phyloP scores from a whole-genome alignment of 2,888 invertebrate species.

The Drosophila hawaiiensis region DNA sequence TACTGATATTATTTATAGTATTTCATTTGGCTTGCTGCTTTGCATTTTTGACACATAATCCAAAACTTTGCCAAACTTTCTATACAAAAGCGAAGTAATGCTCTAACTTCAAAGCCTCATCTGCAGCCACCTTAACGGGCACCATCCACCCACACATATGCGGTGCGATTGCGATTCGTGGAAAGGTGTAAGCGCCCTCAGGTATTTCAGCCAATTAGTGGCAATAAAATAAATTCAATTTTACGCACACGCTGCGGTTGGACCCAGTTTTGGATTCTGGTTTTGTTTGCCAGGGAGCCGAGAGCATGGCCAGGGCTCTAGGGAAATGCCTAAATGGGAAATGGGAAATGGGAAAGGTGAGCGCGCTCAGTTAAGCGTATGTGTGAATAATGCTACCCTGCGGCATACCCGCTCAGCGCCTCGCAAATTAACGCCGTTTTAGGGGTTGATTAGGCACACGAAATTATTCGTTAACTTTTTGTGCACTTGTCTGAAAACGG shows the following conservation, averaged over 20 bases:
- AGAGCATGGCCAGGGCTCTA: conserved; percentile 10
- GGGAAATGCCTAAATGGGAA: conserved; percentile 20
- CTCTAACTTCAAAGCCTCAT: neutral
- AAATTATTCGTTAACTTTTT: conserved; percentile 67
- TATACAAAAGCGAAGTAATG: conserved; percentile 26
- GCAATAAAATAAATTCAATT: conserved; percentile 84
- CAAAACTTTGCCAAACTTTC: conserved; percentile 25
- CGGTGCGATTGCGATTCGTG: conserved; percentile 6
- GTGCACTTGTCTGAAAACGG: conserved; percentile 61
- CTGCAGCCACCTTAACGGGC: neutral
- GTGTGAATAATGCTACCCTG: conserved; percentile 80
- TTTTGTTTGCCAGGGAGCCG: neutral
- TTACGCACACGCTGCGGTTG: conserved; percentile 73
- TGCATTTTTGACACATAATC: neutral
- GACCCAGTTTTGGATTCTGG: conserved; percentile 47
- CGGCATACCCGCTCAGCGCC: conserved; percentile 55
- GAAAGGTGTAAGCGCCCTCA: conserved; percentile 66
- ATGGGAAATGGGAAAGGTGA: conserved; percentile 5
- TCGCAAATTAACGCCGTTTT: conserved; percentile 81
- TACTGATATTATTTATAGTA: neutral
- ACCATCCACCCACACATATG: conserved; percentile 25
- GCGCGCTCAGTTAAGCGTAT: conserved; percentile 70
- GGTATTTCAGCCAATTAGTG: conserved; percentile 84
- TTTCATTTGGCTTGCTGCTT: neutral
- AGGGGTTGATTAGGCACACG: conserved; percentile 84